Conservation (phyloP, 1,140 invertebrate genomes). For the Philotrypesis tridentata region DNA sequence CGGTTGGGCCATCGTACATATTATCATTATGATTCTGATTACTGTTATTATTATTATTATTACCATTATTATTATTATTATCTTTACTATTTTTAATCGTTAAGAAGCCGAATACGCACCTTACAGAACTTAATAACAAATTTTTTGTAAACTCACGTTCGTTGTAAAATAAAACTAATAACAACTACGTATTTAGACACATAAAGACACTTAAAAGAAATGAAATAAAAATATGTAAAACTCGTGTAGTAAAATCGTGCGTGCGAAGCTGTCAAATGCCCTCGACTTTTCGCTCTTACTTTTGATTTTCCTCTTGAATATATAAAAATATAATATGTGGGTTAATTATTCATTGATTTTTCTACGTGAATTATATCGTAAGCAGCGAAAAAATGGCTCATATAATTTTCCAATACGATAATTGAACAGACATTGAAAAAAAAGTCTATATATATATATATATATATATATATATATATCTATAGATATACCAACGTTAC, state of each 20-base stretch:
- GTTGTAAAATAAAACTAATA: constrained; percentile 37
- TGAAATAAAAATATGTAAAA: background rate
- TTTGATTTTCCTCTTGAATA: background rate
- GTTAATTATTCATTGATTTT: background rate
- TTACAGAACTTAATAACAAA: background rate
- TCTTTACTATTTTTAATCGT: constrained; percentile 14
- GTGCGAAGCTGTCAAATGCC: background rate
- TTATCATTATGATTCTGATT: background rate
- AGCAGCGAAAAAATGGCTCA: background rate
- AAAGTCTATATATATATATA: background rate
- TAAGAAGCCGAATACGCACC: constrained; percentile 14
- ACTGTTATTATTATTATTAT: constrained; percentile 10
- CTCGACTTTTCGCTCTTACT: background rate
- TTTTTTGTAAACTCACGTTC: constrained; percentile 35
- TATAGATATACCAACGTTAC: background rate
- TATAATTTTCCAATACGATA: background rate
- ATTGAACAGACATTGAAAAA: background rate
- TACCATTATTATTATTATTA: constrained; percentile 18
- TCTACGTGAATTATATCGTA: background rate
- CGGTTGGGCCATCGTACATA: background rate
- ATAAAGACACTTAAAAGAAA: constrained; percentile 4
- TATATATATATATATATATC: too few species aligned
- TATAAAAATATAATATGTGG: too few species aligned
- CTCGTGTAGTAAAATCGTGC: background rate
- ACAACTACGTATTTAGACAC: constrained; percentile 12